Conservation (phyloP, 2,113 vertebrate genomes). For the Sterna hirundo region DNA sequence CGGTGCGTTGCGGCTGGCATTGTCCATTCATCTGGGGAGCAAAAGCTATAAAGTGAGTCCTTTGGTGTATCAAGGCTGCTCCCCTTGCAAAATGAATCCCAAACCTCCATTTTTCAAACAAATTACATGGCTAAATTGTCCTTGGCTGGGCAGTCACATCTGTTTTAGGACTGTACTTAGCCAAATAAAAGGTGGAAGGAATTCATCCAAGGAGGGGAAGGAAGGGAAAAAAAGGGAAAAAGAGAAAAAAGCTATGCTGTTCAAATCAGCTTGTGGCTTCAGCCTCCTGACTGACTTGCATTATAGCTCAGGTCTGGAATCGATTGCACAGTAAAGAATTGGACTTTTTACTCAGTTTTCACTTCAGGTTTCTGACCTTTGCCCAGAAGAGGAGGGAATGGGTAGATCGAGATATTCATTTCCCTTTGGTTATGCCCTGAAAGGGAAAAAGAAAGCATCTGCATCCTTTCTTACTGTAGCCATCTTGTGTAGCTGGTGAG, state of each 20-base stretch:
- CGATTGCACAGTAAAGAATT: neutral
- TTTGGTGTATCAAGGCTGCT: slow-evolving; percentile 36
- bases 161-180: slow-evolving; percentile 32
- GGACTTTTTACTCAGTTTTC: neutral
- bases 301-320: neutral
- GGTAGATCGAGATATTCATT: neutral
- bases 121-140: slow-evolving; percentile 66
- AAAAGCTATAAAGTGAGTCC: slow-evolving; percentile 28
- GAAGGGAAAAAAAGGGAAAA: neutral
- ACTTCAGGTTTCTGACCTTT: slow-evolving; percentile 16
- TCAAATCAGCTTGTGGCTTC: neutral
- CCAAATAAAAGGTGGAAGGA: slow-evolving; percentile 34
- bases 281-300: neutral
- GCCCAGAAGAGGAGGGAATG: neutral
- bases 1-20: neutral
- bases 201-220: neutral
- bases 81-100: slow-evolving; percentile 49
- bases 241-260: neutral
- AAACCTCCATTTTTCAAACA: slow-evolving; percentile 55
- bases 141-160: slow-evolving; percentile 48
- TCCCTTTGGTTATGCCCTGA: neutral
- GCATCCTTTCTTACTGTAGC: neutral
- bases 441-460: neutral
- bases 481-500: neutral
- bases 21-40: slow-evolving; percentile 17